Evolutionary conservation across 2,888 invertebrate species (phyloP).

Genomic region (Ochlodes sylvanus): DNA sequence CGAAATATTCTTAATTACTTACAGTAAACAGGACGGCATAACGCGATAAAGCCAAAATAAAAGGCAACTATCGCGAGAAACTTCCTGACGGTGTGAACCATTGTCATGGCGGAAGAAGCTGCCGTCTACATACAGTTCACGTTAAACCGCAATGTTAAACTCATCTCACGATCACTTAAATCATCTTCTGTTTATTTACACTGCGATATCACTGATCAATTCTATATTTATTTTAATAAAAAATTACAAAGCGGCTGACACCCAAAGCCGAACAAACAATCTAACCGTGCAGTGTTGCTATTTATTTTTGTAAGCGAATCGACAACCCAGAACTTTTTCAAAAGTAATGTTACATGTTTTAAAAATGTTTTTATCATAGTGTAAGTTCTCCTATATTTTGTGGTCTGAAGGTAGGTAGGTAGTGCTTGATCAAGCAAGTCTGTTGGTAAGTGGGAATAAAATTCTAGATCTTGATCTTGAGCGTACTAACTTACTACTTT

Average conservation of each 20-base stretch:
- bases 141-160: conserved; percentile 59
- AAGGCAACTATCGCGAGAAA: conserved; percentile 71
- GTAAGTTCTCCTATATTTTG: background rate
- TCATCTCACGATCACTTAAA: conserved; percentile 69
- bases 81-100: conserved; percentile 71
- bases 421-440: too few species aligned
- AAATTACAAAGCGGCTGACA: conserved; percentile 80
- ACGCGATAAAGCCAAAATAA: conserved; percentile 75
- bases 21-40: conserved; percentile 74
- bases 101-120: conserved; percentile 81
- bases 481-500: too few species aligned
- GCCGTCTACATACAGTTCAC: conserved; percentile 68
- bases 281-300: conserved; percentile 60
- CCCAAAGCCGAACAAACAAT: conserved; percentile 84
- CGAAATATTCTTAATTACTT: conserved; percentile 52
- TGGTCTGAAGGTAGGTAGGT: too few species aligned
- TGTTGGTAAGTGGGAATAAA: too few species aligned
- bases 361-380: conserved; percentile 2
- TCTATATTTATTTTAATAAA: conserved; percentile 69
- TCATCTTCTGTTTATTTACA: conserved; percentile 71
- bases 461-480: too few species aligned
- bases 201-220: conserved; percentile 66
- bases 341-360: background rate
- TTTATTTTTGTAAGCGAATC: conserved; percentile 1
- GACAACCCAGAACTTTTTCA: conserved; percentile 10